Percentiles rank a stretch among this genome's conserved stretches.
phyloP scores from a whole-genome alignment of 2,797 vertebrate species.

The Neopelma chrysocephalum region DNA sequence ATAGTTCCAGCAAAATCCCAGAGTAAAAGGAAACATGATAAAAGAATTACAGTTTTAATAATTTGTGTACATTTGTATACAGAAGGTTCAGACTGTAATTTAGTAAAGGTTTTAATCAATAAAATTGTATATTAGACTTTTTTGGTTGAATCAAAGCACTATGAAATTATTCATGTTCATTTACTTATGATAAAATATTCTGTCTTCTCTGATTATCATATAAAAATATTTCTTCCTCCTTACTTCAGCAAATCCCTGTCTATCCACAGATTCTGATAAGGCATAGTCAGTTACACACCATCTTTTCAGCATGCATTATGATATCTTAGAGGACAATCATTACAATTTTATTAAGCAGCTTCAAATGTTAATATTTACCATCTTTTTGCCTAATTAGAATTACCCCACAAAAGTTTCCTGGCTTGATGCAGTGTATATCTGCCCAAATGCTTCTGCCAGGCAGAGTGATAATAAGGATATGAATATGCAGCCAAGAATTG shows the following conservation, averaged over 20 bases:
- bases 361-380: not conserved
- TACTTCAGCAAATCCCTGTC: not conserved
- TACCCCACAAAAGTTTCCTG: not conserved
- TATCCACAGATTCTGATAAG: not conserved
- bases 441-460: not conserved
- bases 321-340: not conserved
- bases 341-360: not conserved
- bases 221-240: not conserved
- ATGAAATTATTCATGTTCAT: not conserved
- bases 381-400: not conserved
- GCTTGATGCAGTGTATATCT: not conserved
- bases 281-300: not conserved
- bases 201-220: not conserved
- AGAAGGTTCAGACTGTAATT: not conserved
- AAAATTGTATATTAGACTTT: not conserved
- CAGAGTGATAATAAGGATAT: not conserved
- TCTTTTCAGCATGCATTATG: not conserved
- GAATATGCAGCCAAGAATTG: not conserved
- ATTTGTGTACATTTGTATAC: not conserved
- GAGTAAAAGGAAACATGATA: not conserved
- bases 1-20: not conserved
- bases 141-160: not conserved
- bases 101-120: not conserved
- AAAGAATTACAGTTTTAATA: not conserved
- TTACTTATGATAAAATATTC: not conserved